Base-by-base conservation (phyloP, 2,797 vertebrate genomes). In the Xiphorhynchus erythropygius region DNA sequence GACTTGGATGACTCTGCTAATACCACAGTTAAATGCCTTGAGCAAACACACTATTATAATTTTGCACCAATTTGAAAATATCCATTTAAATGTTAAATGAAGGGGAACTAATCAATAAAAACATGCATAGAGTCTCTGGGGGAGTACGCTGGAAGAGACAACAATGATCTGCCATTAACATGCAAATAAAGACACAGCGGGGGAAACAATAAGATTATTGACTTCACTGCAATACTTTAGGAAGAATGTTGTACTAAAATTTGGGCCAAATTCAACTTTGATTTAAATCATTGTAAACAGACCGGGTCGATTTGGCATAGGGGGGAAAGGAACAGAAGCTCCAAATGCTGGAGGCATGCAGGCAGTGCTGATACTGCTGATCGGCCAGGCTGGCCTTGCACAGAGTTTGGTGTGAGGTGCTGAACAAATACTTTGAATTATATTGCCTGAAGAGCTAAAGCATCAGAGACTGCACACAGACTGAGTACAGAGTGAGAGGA, bases 101-200 rank as follows among this genome's bases (percentile, higher is more conserved):
- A 96, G 94, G 96, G 96, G 79, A 96, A 97, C 95, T 94, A 97
- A 97, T 96, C 95, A 96, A 97, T 97, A 95, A 95, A 96, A 97
- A 95, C 56, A 83, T 77, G 92, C 77, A 76, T 37, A 53, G 39
- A 76, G 55, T 95, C 95, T 96, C 96, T 24, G 64, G 78, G 95
- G 96, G 91, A 80, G 93, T 84, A 87, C 67, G 78, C 37, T 90
- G 89, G 80, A 89, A 91, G 74, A 69, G 37, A 56, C 47, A 88
- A 94, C 53, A 82, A 76, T 95, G 86, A 90, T 83, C 92, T 93
- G 94, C 75, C 67, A 93, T 96, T 96, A 93, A 85, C 93, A 89
- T 95, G 95, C 94, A 97, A 97, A 97, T 94, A 92, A 90, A 85
- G 74, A 82, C 90, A 88, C 96, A 89, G 95, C 87, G 95, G 96